phyloP scores from a whole-genome alignment of 2,113 vertebrate genomes.

The Takifugu bimaculatus region DNA sequence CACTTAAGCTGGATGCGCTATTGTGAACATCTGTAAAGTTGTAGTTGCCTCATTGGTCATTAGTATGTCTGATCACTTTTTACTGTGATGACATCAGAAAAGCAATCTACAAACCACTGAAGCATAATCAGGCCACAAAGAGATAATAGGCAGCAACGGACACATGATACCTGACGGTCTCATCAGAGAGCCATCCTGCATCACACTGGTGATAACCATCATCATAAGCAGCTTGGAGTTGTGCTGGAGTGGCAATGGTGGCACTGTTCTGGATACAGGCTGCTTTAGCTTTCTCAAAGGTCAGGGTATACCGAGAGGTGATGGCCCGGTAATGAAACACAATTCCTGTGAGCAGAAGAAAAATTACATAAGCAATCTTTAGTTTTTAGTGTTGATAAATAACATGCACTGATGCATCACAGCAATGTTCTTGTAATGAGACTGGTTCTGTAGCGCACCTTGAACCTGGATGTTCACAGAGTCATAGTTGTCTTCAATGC shows the following conservation, averaged over 20 bases:
- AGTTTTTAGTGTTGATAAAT: neutral
- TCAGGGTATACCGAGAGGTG: slow-evolving; percentile 89
- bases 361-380: too few species aligned
- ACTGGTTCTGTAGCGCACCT: slow-evolving; percentile 69
- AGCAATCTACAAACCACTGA: too few species aligned
- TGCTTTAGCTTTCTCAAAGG: slow-evolving; percentile 87
- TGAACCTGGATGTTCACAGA: slow-evolving; percentile 84
- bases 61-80: too few species aligned
- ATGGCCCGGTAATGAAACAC: slow-evolving; percentile 97
- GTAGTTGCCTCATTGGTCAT: too few species aligned
- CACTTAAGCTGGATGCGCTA: too few species aligned
- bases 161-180: slow-evolving; percentile 86
- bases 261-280: slow-evolving; percentile 91
- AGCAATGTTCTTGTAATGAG: neutral
- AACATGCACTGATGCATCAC: neutral
- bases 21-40: too few species aligned
- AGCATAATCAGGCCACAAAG: neutral
- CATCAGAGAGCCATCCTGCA: slow-evolving; percentile 95
- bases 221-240: slow-evolving; percentile 93
- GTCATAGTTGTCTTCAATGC: slow-evolving; percentile 87
- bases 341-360: slow-evolving; percentile 71
- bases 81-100: too few species aligned
- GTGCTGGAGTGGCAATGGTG: slow-evolving; percentile 87
- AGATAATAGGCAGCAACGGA: neutral
- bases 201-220: slow-evolving; percentile 97